phyloP scores from a whole-genome alignment of 2,888 invertebrate genomes.

The Diachrysia chrysitis region DNA sequence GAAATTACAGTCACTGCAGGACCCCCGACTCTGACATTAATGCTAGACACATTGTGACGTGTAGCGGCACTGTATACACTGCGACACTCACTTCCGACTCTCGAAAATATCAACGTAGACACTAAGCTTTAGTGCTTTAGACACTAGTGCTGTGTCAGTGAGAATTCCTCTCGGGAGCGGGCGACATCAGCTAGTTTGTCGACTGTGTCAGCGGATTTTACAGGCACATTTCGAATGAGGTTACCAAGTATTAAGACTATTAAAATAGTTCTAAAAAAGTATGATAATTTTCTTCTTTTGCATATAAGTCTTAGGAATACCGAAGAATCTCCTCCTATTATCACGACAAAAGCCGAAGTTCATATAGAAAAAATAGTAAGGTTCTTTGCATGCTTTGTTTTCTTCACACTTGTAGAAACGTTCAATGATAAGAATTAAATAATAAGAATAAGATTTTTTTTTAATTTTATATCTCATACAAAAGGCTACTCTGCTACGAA shows the following conservation, averaged over 20 bases:
- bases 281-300: too few species aligned
- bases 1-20: background rate
- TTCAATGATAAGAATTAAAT: too few species aligned
- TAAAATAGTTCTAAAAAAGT: too few species aligned
- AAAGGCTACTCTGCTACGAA: background rate
- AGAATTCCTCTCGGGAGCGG: background rate
- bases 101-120: background rate
- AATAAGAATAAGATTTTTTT: too few species aligned
- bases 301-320: too few species aligned
- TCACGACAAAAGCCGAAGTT: too few species aligned
- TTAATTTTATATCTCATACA: background rate
- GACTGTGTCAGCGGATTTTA: background rate
- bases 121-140: background rate
- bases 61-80: background rate
- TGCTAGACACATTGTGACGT: background rate
- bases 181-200: background rate
- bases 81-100: background rate
- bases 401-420: too few species aligned
- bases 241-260: background rate
- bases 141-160: background rate
- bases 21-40: background rate
- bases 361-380: too few species aligned
- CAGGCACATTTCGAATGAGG: background rate
- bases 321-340: too few species aligned
- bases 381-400: too few species aligned